Conservation (phyloP, 2,113 vertebrate species). For the Tenebrosternarchus preto region DNA sequence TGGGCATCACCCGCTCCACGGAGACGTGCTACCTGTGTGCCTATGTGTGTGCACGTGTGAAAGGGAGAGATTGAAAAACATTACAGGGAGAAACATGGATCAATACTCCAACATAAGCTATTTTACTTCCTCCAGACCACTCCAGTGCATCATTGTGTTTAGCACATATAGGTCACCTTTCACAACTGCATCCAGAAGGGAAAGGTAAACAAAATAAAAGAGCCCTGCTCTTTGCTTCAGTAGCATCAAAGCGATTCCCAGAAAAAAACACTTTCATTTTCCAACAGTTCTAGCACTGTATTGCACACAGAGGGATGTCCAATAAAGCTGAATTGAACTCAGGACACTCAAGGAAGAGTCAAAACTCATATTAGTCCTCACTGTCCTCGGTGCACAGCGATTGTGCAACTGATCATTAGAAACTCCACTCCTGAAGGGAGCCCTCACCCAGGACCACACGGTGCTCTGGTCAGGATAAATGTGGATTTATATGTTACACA, state of each 20-base stretch:
- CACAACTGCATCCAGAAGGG: not conserved
- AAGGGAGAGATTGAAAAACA: conserved; percentile 16
- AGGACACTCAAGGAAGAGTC: conserved; percentile 1
- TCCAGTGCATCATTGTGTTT: not conserved
- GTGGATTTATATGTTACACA: too few species aligned
- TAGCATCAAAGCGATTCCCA: not conserved
- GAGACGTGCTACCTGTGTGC: not conserved
- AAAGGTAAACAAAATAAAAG: not conserved
- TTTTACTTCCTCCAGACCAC: not conserved
- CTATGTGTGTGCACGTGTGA: not conserved
- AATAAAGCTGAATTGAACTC: not conserved
- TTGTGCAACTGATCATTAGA: too few species aligned
- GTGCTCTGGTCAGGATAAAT: too few species aligned
- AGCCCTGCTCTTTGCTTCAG: not conserved
- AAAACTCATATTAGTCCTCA: not conserved
- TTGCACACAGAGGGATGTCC: not conserved
- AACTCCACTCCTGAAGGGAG: too few species aligned
- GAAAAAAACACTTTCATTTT: not conserved
- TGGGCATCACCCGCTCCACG: not conserved
- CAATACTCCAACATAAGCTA: not conserved
- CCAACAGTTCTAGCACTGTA: not conserved
- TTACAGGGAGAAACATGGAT: conserved; percentile 3
- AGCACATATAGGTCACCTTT: not conserved
- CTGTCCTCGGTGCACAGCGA: too few species aligned
- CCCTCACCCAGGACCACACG: too few species aligned